Evolutionary conservation across 2,113 vertebrate species (phyloP), one percentile per base, ranked within the genome.

Genomic region (Columba janthina): DNA sequence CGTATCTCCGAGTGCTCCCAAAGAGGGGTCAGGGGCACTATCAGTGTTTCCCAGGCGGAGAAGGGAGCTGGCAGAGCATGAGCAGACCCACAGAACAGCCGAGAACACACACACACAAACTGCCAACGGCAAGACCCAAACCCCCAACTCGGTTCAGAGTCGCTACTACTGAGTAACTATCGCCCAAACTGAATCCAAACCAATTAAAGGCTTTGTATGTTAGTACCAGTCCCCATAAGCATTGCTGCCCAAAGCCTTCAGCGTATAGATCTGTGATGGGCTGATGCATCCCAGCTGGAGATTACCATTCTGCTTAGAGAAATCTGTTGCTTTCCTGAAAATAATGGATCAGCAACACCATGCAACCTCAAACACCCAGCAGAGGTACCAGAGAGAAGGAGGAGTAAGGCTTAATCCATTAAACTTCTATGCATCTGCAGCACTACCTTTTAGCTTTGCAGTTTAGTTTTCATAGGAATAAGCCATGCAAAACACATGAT

Each of bases 181-280:
- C 1, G 1, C 73, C 60, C 67, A 67, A 5, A 22, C 17, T 3
- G 15, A 22, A 66, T 1, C 17, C 3, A 1, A 38, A 71, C 40
- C 72, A 24, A 6, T 0, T 11, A 48, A 56, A 31, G 62, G 67
- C 72, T 64, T 10, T 21, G 60, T 6, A 18, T 11, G 4, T 12
- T 14, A 72, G 66, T 7, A 57, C 21, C 70, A 50, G 40, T 5
- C 34, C 54, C 75, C 29, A 20, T 4, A 22, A 65, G 80, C 31
- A 6, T 17, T 10, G 9, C 0, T 44, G 56, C 50, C 57, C 46
- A 2, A n/a, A 31, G 46, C 1, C 17, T 1, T 61, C 40, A 48
- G 19, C 0, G 4, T 6, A 38, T 3, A 56, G 18, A n/a, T 51
- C 60, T 78, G 1, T 32, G 24, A 34, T 4, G 62, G 64, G 50